Conservation (phyloP, 2,797 vertebrate species). For the Gambelia wislizenii region DNA sequence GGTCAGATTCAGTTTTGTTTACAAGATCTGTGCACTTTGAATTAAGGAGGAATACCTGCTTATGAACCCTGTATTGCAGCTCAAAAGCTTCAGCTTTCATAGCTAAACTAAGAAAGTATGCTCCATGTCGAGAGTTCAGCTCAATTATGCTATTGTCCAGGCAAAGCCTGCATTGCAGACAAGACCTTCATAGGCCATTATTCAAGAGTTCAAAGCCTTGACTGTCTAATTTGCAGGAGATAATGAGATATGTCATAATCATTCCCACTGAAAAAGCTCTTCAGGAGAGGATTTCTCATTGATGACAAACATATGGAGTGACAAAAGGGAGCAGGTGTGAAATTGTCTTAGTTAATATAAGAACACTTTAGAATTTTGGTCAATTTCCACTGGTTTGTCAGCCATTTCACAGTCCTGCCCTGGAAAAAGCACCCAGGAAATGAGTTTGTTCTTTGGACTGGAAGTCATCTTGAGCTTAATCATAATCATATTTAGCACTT, state of each 20-base stretch:
- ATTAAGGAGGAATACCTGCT: slow-evolving; percentile 21
- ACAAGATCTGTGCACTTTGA: neutral
- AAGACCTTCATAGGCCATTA: slow-evolving; percentile 55
- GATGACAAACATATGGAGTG: slow-evolving; percentile 70
- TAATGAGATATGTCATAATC: slow-evolving; percentile 74
- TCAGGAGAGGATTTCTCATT: slow-evolving; percentile 67
- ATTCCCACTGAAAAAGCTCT: slow-evolving; percentile 63
- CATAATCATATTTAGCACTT: neutral
- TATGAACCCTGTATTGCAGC: neutral
- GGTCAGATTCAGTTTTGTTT: slow-evolving; percentile 28
- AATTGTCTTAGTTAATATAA: slow-evolving; percentile 65
- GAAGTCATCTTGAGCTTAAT: slow-evolving; percentile 20
- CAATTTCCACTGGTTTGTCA: slow-evolving; percentile 57
- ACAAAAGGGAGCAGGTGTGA: slow-evolving; percentile 74
- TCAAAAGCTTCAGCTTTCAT: slow-evolving; percentile 45
- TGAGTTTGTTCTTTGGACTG: slow-evolving; percentile 23
- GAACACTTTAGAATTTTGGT: slow-evolving; percentile 39
- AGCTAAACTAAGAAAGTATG: slow-evolving; percentile 37
- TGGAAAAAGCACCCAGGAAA: slow-evolving; percentile 25
- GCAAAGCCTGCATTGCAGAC: slow-evolving; percentile 52
- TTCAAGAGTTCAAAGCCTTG: slow-evolving; percentile 69
- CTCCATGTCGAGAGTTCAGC: slow-evolving; percentile 49
- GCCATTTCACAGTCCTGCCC: slow-evolving; percentile 35
- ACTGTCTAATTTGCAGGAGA: slow-evolving; percentile 67
- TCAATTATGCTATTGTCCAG: slow-evolving; percentile 61